Base-by-base conservation (phyloP, 2,113 vertebrate species). In the Ageneiosus marmoratus region DNA sequence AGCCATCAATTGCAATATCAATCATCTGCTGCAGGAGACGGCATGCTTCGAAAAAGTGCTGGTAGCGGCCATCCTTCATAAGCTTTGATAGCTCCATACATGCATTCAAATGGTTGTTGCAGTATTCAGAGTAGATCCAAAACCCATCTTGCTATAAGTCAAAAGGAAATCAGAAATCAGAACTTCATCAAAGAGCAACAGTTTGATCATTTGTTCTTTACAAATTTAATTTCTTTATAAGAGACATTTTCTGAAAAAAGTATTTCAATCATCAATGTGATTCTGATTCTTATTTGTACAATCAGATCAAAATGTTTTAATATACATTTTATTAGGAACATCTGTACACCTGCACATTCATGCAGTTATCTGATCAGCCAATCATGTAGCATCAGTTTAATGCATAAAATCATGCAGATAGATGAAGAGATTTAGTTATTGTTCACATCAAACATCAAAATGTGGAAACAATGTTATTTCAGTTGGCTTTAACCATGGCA, bases 111-210 rank as follows among this genome's bases (percentile, higher is more conserved):
- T 96, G 96, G 76, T 97, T 97, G 90, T 97, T 97, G 91, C 96
- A 97, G 90, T 97, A 97, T 89, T 97, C 96, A 0, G 96, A 97
- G 1, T 97, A 97, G 92, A 97, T 96, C 96, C 96, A 96, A 92
- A 97, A 97, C 69, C 96, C 96, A 0, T 97, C 96, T 96, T 96
- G 95, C 96, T 97, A 90, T 67, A 85, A 67, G 51, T 62, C 60
- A 86, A n/a, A 53, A 4, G 53, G 9, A 24, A 18, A 20, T 12
- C n/a, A 10, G n/a, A 46, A 27, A 67, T 69, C 50, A 53, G 5
- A 77, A 6, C 6, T 48, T n/a, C 27, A 72, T 34, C 18, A 29
- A 15, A 32, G 44, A 51, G 22, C 51, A 50, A 3, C 22, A 60
- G 18, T 16, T 1, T 27, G 24, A 44, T 51, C 29, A 7, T 13